phyloP scores from a whole-genome alignment of 2,888 invertebrate genomes.

The Chorisops tibialis region DNA sequence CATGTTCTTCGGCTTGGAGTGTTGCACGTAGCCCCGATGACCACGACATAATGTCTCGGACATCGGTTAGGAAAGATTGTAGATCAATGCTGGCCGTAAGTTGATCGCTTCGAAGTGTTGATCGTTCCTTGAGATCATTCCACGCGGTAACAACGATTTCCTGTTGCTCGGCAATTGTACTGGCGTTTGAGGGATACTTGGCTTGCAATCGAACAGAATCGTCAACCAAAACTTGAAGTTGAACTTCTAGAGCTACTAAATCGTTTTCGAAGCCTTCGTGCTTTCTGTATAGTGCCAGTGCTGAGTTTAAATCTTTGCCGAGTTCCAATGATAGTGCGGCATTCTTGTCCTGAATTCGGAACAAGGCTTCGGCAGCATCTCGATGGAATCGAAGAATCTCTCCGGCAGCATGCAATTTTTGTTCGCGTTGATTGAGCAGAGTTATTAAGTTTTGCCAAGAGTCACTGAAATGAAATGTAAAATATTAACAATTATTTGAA shows the following conservation, averaged over 20 bases:
- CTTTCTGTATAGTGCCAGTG: conserved; percentile 73
- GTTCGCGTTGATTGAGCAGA: conserved; percentile 80
- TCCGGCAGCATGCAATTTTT: conserved; percentile 87
- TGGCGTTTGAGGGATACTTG: conserved; percentile 89
- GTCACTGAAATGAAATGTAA: conserved; percentile 54
- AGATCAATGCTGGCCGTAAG: conserved; percentile 84
- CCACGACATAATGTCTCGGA: conserved; percentile 87
- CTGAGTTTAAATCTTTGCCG: conserved; percentile 81
- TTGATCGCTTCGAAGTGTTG: conserved; percentile 74
- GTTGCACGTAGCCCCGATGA: conserved; percentile 72
- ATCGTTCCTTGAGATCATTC: conserved; percentile 78
- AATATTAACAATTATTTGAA: background rate
- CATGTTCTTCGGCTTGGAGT: conserved; percentile 76
- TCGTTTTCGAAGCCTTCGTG: conserved; percentile 95
- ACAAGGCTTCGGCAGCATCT: conserved; percentile 87
- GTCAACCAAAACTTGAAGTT: conserved; percentile 85
- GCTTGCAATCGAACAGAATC: conserved; percentile 85
- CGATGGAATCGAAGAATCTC: conserved; percentile 97
- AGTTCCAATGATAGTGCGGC: conserved; percentile 78
- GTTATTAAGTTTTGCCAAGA: conserved; percentile 87
- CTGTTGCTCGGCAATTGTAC: conserved; percentile 84
- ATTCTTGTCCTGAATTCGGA: conserved; percentile 86
- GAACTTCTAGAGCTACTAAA: conserved; percentile 85
- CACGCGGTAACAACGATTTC: conserved; percentile 82
- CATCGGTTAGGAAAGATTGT: conserved; percentile 83